These are phyloP conservation scores for Bettongia penicillata DNA, from an alignment of 2,113 vertebrate genomes.

Conservation along the genomic window DNA sequence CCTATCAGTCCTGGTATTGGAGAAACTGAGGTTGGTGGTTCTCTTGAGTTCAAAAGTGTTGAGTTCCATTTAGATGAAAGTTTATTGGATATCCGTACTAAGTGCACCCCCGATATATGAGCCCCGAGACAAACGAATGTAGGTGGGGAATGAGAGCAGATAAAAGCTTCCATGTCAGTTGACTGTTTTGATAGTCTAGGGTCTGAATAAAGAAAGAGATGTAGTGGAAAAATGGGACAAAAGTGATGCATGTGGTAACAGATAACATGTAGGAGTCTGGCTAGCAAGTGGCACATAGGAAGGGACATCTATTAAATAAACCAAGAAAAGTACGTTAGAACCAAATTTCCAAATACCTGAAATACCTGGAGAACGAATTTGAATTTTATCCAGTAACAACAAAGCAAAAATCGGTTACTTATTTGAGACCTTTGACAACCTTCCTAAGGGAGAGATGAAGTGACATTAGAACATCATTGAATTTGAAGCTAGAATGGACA, in stretches of 20 bases:
- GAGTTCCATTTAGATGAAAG: neutral
- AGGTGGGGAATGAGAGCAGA: neutral
- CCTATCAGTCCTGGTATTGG: neutral
- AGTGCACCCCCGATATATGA: neutral
- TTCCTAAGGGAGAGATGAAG: neutral
- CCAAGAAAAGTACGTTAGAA: neutral
- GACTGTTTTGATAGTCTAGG: neutral
- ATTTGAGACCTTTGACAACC: neutral
- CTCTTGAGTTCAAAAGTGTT: neutral
- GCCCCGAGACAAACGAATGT: neutral
- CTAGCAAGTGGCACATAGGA: neutral
- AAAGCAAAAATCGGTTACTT: neutral
- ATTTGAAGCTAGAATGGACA: neutral
- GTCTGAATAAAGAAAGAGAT: neutral
- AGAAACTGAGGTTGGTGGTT: neutral
- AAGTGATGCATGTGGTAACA: neutral
- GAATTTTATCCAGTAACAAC: neutral
- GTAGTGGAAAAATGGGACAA: neutral
- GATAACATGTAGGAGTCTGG: neutral
- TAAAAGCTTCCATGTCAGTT: neutral
- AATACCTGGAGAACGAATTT: neutral
- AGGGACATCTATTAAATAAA: neutral
- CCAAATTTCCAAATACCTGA: neutral
- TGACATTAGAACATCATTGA: neutral
- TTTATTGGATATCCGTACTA: neutral